Conservation (phyloP, 2,888 invertebrate species). For the Acronicta leporina region DNA sequence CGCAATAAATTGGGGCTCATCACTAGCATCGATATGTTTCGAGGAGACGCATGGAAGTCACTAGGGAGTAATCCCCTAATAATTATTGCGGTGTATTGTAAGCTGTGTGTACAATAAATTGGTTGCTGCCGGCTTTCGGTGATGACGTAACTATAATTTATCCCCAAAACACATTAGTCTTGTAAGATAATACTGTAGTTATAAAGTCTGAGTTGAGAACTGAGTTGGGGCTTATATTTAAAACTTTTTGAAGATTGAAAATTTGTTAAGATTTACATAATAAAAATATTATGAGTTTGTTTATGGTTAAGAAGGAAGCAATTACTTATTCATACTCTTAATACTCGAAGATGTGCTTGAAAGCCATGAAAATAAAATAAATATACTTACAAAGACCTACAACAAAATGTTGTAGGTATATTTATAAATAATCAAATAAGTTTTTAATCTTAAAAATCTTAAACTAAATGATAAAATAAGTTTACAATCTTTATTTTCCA, state of each 20-base stretch:
- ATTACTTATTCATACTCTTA: too few species aligned
- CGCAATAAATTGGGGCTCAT: constrained; percentile 41
- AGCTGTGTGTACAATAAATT: constrained; percentile 53
- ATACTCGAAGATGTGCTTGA: too few species aligned
- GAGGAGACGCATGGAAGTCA: constrained; percentile 46
- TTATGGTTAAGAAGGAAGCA: not conserved
- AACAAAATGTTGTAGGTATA: too few species aligned
- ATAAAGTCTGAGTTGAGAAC: constrained; percentile 6
- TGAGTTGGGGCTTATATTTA: constrained; percentile 1
- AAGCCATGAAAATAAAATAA: too few species aligned
- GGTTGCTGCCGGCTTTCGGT: constrained; percentile 36
- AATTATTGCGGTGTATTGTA: constrained; percentile 63
- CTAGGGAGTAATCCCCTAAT: constrained; percentile 68
- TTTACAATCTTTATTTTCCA: too few species aligned
- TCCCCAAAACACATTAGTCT: constrained; percentile 40
- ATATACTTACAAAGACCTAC: too few species aligned
- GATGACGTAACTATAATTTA: constrained; percentile 44
- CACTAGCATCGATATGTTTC: constrained; percentile 55
- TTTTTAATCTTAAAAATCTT: too few species aligned
- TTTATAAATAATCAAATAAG: too few species aligned
- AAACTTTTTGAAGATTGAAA: constrained; percentile 11
- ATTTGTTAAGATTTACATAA: not conserved
- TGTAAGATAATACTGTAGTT: constrained; percentile 32
- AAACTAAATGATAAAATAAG: too few species aligned
- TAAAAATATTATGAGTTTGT: too few species aligned